phyloP scores from a whole-genome alignment of 2,888 invertebrate genomes.

The Agonum fuliginosum region DNA sequence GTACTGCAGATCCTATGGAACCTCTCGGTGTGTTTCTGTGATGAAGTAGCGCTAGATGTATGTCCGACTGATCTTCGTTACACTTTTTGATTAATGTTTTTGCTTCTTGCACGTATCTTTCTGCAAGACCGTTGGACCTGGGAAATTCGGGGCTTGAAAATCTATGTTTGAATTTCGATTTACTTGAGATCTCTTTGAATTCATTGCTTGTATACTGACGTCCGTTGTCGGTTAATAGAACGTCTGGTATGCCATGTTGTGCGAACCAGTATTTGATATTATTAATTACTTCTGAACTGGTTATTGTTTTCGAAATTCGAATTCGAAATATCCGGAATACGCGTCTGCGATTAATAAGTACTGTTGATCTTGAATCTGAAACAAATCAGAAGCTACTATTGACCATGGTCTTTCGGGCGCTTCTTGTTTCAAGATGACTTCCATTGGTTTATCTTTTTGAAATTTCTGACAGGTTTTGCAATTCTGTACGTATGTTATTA shows the following conservation, averaged over 20 bases:
- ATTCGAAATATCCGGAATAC: conserved; percentile 33
- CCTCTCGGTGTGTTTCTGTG: conserved; percentile 22
- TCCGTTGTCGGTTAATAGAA: conserved; percentile 54
- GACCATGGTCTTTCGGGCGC: neutral
- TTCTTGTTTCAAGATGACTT: neutral
- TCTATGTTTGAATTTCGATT: conserved; percentile 34
- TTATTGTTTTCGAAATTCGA: conserved; percentile 56
- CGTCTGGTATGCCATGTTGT: conserved; percentile 53
- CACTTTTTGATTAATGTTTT: conserved; percentile 44
- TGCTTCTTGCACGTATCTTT: conserved; percentile 46
- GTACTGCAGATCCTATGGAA: conserved; percentile 33
- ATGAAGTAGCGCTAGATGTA: neutral
- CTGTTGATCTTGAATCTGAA: neutral
- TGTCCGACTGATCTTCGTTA: neutral
- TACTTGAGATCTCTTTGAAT: conserved; percentile 48
- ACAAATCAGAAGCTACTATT: conserved; percentile 7
- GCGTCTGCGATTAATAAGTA: conserved; percentile 61
- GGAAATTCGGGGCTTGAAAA: conserved; percentile 58
- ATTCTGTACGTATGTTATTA: neutral
- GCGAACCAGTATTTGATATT: conserved; percentile 49
- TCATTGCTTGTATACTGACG: conserved; percentile 60
- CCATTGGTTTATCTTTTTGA: neutral
- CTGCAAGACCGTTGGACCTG: conserved; percentile 61
- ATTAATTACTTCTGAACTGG: conserved; percentile 44
- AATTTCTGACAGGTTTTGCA: neutral